A percentile compares a stretch with the other conserved stretches of the same genome.
Conservation (phyloP, 2,888 invertebrate genomes). For the Apamea sordens region DNA sequence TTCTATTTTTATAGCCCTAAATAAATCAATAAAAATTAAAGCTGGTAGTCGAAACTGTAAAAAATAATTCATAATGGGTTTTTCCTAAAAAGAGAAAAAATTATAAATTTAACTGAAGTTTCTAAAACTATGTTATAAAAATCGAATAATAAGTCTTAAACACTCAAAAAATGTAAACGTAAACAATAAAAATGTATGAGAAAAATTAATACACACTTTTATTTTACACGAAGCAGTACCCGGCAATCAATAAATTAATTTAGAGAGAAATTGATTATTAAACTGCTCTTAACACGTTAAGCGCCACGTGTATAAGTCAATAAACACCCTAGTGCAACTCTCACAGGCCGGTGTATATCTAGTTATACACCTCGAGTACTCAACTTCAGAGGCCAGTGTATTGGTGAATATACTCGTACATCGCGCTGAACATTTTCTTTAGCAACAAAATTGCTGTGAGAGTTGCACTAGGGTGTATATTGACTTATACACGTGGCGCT, state of each 20-base stretch:
- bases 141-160: constrained; percentile 22
- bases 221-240: neutral
- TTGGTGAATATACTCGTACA: too few relatives aligned
- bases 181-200: constrained; percentile 19
- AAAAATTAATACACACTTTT: neutral
- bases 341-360: too few relatives aligned
- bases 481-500: too few relatives aligned
- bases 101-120: neutral
- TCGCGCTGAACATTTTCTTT: too few relatives aligned
- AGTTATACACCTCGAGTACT: too few relatives aligned
- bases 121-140: constrained; percentile 4
- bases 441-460: too few relatives aligned
- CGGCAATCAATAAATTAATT: neutral
- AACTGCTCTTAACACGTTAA: neutral
- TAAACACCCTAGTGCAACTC: too few relatives aligned
- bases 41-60: neutral
- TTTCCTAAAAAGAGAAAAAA: neutral
- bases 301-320: too few relatives aligned
- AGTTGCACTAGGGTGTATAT: too few relatives aligned
- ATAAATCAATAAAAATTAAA: neutral
- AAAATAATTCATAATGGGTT: neutral
- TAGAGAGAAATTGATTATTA: neutral
- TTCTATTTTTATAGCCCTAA: constrained; percentile 3
- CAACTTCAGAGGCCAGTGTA: too few relatives aligned
- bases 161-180: constrained; percentile 7